Evolutionary conservation across 1,140 invertebrate species (phyloP).

Genomic region (Tetramorium parvispinum): DNA sequence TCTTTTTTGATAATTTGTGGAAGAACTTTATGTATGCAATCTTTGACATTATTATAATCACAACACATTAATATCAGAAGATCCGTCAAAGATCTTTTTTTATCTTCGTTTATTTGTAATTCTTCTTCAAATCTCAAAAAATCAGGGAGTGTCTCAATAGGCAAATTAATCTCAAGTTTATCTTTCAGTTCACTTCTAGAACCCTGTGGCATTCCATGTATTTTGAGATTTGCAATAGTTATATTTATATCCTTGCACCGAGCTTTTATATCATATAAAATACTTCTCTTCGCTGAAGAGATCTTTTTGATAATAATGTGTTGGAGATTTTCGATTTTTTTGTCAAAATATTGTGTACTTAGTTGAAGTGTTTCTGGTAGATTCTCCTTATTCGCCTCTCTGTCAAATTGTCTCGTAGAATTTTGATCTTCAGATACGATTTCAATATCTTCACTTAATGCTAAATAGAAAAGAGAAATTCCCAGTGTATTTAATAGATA

Average conservation of each 20-base stretch:
- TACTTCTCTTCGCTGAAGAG: background rate
- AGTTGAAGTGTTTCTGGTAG: background rate
- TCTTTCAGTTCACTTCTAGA: background rate
- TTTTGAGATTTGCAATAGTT: too few relatives aligned
- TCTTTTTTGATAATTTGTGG: background rate
- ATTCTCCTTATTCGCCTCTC: background rate
- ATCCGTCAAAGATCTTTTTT: background rate
- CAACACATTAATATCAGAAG: background rate
- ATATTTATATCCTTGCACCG: background rate
- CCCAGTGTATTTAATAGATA: background rate
- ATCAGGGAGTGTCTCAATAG: background rate
- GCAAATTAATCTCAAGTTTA: background rate
- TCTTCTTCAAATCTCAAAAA: background rate
- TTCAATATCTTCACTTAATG: background rate
- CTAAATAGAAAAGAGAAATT: background rate
- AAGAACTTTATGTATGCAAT: background rate
- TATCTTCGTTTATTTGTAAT: background rate
- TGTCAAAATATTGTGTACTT: background rate
- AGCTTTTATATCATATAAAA: background rate
- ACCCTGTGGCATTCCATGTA: background rate
- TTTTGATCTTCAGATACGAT: background rate
- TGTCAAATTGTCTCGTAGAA: background rate
- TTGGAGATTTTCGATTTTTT: background rate
- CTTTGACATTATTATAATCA: background rate
- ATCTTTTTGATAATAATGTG: background rate